phyloP scores from a whole-genome alignment of 2,888 invertebrate species.

The Drosophila helvetica region DNA sequence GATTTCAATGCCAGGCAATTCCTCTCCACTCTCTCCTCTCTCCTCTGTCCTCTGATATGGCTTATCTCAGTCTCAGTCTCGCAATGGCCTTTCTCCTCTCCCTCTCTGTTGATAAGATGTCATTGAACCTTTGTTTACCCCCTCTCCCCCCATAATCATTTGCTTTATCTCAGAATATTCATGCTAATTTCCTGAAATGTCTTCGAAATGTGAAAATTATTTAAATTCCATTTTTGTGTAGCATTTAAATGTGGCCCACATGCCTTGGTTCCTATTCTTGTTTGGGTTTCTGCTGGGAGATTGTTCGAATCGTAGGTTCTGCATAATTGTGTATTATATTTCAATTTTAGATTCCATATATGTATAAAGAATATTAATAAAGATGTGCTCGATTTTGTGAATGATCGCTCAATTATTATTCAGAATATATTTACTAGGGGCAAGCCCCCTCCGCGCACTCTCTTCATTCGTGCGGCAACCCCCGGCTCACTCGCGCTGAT shows the following conservation, averaged over 20 bases:
- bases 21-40: conserved; percentile 4
- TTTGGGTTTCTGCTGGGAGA: not conserved
- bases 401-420: too few relatives aligned
- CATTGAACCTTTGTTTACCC: conserved; percentile 59
- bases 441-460: too few relatives aligned
- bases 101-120: conserved; percentile 59
- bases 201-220: conserved; percentile 65
- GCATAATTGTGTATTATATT: too few relatives aligned
- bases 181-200: conserved; percentile 52
- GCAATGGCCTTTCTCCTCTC: not conserved
- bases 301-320: not conserved
- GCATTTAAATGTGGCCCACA: conserved; percentile 20
- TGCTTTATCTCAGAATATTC: conserved; percentile 47
- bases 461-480: too few relatives aligned
- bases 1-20: conserved; percentile 50
- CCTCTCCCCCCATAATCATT: conserved; percentile 22
- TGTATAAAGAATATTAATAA: too few relatives aligned
- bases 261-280: not conserved
- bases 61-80: conserved; percentile 21
- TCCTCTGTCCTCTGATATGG: conserved; percentile 27
- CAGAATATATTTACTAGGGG: too few relatives aligned
- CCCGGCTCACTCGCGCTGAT: too few relatives aligned
- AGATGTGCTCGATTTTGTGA: too few relatives aligned
- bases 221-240: conserved; percentile 46
- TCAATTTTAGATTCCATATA: too few relatives aligned